Evolutionary conservation across 2,888 invertebrate species (phyloP).

Genomic region (Leistus spinibarbis): DNA sequence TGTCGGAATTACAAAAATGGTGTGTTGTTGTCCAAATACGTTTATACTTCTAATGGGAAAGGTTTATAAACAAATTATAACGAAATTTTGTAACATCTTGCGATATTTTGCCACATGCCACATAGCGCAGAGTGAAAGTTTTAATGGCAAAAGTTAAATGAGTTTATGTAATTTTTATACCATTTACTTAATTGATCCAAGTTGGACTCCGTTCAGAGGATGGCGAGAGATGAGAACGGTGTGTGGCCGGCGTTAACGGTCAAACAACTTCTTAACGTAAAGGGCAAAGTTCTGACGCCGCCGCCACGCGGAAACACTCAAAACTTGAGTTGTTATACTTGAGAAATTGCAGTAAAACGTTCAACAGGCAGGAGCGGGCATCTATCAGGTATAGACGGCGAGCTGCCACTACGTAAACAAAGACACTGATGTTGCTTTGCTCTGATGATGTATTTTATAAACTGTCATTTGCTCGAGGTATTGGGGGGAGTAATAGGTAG

Average conservation of each 20-base stretch:
- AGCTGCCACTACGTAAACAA: constrained; percentile 9
- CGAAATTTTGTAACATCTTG: no score
- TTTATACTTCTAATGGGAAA: no score
- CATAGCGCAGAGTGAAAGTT: neutral
- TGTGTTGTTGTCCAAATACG: no score
- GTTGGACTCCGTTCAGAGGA: neutral
- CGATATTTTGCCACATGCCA: no score
- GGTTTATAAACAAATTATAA: no score
- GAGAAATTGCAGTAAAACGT: constrained; percentile 44
- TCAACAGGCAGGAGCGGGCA: constrained; percentile 44
- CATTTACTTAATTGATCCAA: neutral
- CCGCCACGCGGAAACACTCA: constrained; percentile 32
- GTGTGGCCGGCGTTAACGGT: neutral
- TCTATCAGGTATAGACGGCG: constrained; percentile 43
- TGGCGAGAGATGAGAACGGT: neutral
- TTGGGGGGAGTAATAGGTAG: neutral
- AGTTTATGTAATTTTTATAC: neutral
- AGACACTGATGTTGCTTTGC: neutral
- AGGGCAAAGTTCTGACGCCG: constrained; percentile 12
- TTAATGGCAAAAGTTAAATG: neutral
- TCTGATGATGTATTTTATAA: neutral
- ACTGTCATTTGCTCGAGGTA: neutral
- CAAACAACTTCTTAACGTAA: constrained; percentile 11
- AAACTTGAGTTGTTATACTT: constrained; percentile 43
- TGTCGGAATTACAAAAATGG: no score